Conservation (phyloP, 2,797 vertebrate genomes). For the Eleutherodactylus coqui region DNA sequence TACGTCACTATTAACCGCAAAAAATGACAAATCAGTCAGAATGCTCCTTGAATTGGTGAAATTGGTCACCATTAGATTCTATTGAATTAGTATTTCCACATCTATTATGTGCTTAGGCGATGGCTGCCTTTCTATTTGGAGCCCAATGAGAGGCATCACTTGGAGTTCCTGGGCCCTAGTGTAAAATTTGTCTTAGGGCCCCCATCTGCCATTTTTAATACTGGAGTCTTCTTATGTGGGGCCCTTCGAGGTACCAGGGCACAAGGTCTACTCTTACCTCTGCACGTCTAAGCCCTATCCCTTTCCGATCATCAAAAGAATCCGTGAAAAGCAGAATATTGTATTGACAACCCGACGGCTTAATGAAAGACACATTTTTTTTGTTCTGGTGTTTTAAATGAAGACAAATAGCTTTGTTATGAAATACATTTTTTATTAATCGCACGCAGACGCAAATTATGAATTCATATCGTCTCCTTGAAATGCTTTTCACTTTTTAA, state of each 20-base stretch:
- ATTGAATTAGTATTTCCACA: not conserved
- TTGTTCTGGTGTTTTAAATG: slow-evolving; percentile 78
- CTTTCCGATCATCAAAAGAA: slow-evolving; percentile 49
- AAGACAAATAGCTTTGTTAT: slow-evolving; percentile 87
- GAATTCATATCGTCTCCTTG: slow-evolving; percentile 82
- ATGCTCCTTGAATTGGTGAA: no score
- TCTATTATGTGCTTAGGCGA: not conserved
- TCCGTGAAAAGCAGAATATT: slow-evolving; percentile 71
- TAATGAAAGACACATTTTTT: slow-evolving; percentile 76
- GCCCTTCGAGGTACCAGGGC: not conserved
- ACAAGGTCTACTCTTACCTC: not conserved
- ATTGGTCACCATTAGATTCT: no score
- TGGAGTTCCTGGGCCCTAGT: not conserved
- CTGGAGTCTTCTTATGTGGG: not conserved
- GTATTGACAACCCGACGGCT: slow-evolving; percentile 75
- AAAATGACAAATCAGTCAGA: no score
- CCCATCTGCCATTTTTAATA: not conserved
- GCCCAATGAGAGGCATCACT: not conserved
- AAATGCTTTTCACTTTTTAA: slow-evolving; percentile 86
- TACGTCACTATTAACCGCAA: no score
- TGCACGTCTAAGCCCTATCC: not conserved
- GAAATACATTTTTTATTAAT: slow-evolving; percentile 87
- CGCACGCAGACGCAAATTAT: slow-evolving; percentile 84
- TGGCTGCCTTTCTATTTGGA: not conserved
- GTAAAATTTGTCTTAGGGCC: not conserved